phyloP scores from a whole-genome alignment of 2,888 invertebrate genomes.

The Agrilus mali region DNA sequence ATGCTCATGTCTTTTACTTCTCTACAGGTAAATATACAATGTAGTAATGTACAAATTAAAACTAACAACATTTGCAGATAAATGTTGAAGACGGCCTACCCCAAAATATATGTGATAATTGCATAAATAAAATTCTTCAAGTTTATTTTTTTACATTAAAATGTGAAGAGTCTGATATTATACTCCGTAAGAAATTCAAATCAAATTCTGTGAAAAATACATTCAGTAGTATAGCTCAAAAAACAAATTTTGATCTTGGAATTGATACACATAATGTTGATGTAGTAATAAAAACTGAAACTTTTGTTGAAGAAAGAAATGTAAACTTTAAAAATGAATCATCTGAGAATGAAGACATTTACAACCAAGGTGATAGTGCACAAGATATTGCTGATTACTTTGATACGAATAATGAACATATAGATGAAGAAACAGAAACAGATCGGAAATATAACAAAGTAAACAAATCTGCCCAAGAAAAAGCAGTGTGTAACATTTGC shows the following conservation, averaged over 20 bases:
- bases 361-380: too few species aligned
- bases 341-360: too few species aligned
- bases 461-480: background rate
- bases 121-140: conserved; percentile 37
- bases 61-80: conserved; percentile 21
- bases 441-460: background rate
- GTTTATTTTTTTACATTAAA: conserved; percentile 38
- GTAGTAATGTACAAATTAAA: background rate
- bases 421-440: conserved; percentile 4
- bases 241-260: conserved; percentile 5
- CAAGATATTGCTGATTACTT: too few species aligned
- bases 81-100: conserved; percentile 44
- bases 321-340: too few species aligned
- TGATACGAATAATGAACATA: conserved; percentile 21
- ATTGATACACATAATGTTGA: conserved; percentile 20
- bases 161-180: conserved; percentile 34
- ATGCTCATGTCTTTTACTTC: conserved; percentile 31
- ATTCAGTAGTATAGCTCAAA: background rate
- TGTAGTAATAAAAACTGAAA: conserved; percentile 19
- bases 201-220: background rate
- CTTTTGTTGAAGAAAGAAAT: conserved; percentile 20
- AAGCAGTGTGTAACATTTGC: conserved; percentile 33
- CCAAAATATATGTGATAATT: conserved; percentile 43
- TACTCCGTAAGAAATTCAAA: conserved; percentile 15
- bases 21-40: conserved; percentile 25